Percentiles rank a stretch among this genome's conserved stretches.
phyloP scores from a whole-genome alignment of 1,140 invertebrate species.

The Epicauta chinensis region DNA sequence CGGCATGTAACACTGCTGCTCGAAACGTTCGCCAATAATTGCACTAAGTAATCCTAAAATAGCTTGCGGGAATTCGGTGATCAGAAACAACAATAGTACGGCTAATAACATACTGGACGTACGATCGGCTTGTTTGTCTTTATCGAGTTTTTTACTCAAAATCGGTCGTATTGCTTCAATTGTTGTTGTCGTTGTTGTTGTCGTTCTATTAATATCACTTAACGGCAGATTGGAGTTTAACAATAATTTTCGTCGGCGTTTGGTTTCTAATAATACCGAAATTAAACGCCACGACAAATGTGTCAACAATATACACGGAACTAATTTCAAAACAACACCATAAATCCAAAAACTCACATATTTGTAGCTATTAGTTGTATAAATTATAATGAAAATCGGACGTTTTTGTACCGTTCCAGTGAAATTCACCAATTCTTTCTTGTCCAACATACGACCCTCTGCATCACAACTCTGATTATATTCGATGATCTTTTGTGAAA shows the following conservation, averaged over 20 bases:
- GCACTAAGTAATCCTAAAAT: constrained; percentile 76
- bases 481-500: constrained; percentile 57
- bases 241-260: constrained; percentile 63
- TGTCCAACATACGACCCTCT: constrained; percentile 39
- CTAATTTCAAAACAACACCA: constrained; percentile 78
- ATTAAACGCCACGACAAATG: constrained; percentile 73
- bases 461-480: constrained; percentile 45
- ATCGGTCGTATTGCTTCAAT: constrained; percentile 3
- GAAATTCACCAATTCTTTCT: constrained; percentile 20
- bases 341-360: constrained; percentile 79
- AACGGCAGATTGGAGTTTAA: constrained; percentile 27
- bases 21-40: constrained; percentile 64
- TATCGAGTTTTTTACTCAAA: constrained; percentile 44
- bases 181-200: neutral
- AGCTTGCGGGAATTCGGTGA: constrained; percentile 82
- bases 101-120: constrained; percentile 93
- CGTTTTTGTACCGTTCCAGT: constrained; percentile 42
- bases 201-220: constrained; percentile 23
- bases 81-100: constrained; percentile 83
- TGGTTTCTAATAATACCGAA: constrained; percentile 66
- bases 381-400: constrained; percentile 40
- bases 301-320: constrained; percentile 77
- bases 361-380: constrained; percentile 28
- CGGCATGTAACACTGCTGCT: constrained; percentile 68
- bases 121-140: constrained; percentile 71